These are phyloP conservation scores for Torymus auratus DNA, from an alignment of 2,888 invertebrate genomes.

Conservation along the genomic window DNA sequence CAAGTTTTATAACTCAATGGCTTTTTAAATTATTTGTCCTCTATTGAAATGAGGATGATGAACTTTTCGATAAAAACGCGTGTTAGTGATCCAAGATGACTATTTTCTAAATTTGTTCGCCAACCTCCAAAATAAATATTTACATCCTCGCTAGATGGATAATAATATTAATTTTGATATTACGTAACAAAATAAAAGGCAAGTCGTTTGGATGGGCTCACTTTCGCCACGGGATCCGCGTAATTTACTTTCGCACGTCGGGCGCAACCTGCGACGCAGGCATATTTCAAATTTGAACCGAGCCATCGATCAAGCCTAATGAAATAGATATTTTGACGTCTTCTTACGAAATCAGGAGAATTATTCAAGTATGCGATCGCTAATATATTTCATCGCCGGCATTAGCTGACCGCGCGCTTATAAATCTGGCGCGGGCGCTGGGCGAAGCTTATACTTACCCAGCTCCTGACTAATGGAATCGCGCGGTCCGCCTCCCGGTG, in stretches of 20 bases:
- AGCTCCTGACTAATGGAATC: constrained; percentile 72
- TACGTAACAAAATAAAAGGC: too few species aligned
- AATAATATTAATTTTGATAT: neutral
- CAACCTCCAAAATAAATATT: too few species aligned
- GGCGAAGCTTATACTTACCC: too few species aligned
- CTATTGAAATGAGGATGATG: too few species aligned
- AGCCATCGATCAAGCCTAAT: constrained; percentile 38
- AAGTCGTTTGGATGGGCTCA: too few species aligned
- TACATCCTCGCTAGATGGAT: neutral
- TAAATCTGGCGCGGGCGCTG: constrained; percentile 58
- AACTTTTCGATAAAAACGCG: too few species aligned
- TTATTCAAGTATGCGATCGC: constrained; percentile 42
- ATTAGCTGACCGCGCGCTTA: constrained; percentile 8
- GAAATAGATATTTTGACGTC: constrained; percentile 53
- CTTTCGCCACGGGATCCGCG: too few species aligned
- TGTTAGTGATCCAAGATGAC: too few species aligned
- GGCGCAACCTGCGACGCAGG: neutral
- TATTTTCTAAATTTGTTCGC: too few species aligned
- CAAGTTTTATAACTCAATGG: neutral
- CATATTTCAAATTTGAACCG: neutral
- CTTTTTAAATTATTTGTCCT: neutral
- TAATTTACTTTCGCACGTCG: too few species aligned
- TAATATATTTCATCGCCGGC: constrained; percentile 30
- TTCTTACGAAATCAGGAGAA: constrained; percentile 43
- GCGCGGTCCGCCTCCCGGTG: constrained; percentile 70